A percentile compares a stretch with the other conserved stretches of the same genome.
Evolutionary conservation across 1,140 invertebrate genomes (phyloP).

Genomic region (Cotesia chilonis): DNA sequence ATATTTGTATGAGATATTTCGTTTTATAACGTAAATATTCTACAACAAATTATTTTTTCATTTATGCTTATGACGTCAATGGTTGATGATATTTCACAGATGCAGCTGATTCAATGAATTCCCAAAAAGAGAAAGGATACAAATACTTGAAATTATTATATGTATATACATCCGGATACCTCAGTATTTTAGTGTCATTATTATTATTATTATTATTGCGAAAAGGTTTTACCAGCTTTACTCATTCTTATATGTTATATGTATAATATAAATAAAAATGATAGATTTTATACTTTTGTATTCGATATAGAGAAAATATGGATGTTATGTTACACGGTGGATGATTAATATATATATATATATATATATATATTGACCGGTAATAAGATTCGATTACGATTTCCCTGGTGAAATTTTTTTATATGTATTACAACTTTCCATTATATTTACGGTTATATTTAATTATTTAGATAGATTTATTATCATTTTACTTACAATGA

Average conservation of each 20-base stretch:
- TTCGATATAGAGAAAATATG: too few species aligned
- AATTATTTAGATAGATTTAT: background rate
- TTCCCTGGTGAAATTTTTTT: constrained; percentile 41
- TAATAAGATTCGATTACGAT: constrained; percentile 35
- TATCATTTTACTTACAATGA: too few species aligned
- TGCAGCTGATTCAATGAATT: background rate
- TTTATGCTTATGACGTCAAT: too few species aligned
- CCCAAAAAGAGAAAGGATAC: constrained; percentile 4
- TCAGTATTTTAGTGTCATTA: too few species aligned
- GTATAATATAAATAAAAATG: background rate
- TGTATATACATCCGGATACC: too few species aligned
- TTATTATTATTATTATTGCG: constrained; percentile 2
- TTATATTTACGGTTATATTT: constrained; percentile 16
- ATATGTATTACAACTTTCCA: constrained; percentile 18
- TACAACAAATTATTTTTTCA: too few species aligned
- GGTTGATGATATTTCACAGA: too few species aligned
- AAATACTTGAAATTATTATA: background rate
- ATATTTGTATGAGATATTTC: too few species aligned
- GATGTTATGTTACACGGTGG: too few species aligned
- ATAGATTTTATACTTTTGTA: too few species aligned
- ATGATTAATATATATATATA: background rate
- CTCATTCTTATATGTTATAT: constrained; percentile 22
- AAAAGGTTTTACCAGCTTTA: constrained; percentile 28
- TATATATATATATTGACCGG: too few species aligned
- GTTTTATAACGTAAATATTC: too few species aligned